phyloP scores from a whole-genome alignment of 2,888 invertebrate species.

The Neocrepidodera transversa region DNA sequence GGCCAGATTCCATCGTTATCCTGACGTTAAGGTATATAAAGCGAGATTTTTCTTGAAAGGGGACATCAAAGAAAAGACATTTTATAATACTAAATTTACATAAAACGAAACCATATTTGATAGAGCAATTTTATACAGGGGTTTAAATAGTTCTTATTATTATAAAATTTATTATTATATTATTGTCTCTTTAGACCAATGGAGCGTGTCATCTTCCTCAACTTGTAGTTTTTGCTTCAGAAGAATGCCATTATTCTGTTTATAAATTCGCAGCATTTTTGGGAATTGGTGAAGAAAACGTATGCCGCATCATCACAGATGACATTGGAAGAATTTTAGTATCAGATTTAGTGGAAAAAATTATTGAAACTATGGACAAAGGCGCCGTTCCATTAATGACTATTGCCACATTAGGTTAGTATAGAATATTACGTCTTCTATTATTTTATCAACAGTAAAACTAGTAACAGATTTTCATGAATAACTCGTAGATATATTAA shows the following conservation, averaged over 20 bases:
- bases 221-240: slow-evolving; percentile 64
- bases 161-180: too few species aligned
- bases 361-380: slow-evolving; percentile 52
- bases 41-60: not conserved
- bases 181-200: slow-evolving; percentile 56
- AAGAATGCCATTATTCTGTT: slow-evolving; percentile 70
- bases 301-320: slow-evolving; percentile 61
- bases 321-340: slow-evolving; percentile 58
- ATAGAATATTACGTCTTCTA: slow-evolving; percentile 1
- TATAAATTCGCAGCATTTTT: slow-evolving; percentile 65
- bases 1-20: slow-evolving; percentile 62
- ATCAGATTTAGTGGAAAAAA: slow-evolving; percentile 54
- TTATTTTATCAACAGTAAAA: too few species aligned
- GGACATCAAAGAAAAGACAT: not conserved
- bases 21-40: slow-evolving; percentile 59
- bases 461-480: too few species aligned
- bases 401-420: slow-evolving; percentile 59
- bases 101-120: too few species aligned
- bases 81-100: too few species aligned
- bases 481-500: too few species aligned
- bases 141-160: too few species aligned
- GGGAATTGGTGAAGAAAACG: slow-evolving; percentile 67
- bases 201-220: slow-evolving; percentile 58
- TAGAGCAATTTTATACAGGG: too few species aligned
- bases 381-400: slow-evolving; percentile 61